Conservation (phyloP, 2,888 invertebrate species). For the Chymomyza fuscimana region DNA sequence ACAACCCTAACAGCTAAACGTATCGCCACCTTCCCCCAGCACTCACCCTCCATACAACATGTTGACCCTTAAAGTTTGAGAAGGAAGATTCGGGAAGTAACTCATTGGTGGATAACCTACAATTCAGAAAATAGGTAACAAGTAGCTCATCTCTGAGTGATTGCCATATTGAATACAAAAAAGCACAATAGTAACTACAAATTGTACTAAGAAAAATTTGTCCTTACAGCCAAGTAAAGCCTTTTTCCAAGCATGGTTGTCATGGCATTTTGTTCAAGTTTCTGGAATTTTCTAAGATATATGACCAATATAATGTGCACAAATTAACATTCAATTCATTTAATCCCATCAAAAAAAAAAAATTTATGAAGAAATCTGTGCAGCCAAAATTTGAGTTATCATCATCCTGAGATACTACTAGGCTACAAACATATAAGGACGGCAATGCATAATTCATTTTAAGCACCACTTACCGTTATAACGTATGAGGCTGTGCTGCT, state of each 20-base stretch:
- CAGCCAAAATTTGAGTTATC: constrained; percentile 23
- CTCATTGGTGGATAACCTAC: too few species aligned
- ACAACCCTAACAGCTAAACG: too few species aligned
- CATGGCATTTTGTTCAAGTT: neutral
- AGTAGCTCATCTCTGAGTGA: too few species aligned
- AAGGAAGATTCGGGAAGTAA: too few species aligned
- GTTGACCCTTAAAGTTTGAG: too few species aligned
- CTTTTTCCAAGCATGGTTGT: neutral
- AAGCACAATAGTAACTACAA: too few species aligned
- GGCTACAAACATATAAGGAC: constrained; percentile 20
- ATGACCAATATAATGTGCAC: constrained; percentile 45
- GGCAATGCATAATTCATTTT: constrained; percentile 64
- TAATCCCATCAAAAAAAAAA: constrained; percentile 20
- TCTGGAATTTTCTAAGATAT: constrained; percentile 19
- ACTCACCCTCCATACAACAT: too few species aligned
- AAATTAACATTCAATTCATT: constrained; percentile 56
- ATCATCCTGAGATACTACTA: constrained; percentile 19
- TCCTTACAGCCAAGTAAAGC: neutral
- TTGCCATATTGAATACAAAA: too few species aligned
- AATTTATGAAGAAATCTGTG: constrained; percentile 28
- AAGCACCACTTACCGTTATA: constrained; percentile 71
- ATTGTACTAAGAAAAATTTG: too few species aligned
- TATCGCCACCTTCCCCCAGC: too few species aligned
- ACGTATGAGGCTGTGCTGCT: constrained; percentile 34
- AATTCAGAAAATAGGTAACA: too few species aligned